Percentiles rank a stretch among this genome's conserved stretches.
Conservation (phyloP, 1,140 invertebrate species). For the Scylla paramamosain region DNA sequence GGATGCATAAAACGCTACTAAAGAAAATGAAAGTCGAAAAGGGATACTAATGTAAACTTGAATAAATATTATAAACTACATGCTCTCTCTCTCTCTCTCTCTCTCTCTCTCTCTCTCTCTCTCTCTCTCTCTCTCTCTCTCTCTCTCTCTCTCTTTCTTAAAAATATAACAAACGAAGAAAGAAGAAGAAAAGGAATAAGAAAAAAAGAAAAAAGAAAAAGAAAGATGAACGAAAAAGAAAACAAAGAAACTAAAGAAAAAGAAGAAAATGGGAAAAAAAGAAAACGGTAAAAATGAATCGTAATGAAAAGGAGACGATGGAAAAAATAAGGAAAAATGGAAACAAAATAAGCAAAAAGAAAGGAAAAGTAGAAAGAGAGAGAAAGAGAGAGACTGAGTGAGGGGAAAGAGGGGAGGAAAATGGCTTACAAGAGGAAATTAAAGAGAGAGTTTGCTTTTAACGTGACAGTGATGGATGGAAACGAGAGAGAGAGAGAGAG, state of each 20-base stretch:
- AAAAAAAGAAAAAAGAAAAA: too few species aligned
- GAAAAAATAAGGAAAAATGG: neutral
- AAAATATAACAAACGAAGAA: too few species aligned
- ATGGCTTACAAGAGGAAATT: neutral
- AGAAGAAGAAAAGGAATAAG: too few species aligned
- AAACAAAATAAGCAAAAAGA: neutral
- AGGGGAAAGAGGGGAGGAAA: neutral
- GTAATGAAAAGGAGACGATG: neutral
- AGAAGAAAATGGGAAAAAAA: too few species aligned
- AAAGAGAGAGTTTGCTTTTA: neutral
- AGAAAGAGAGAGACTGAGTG: neutral
- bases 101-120: neutral
- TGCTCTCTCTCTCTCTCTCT: neutral
- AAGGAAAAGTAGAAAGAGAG: neutral
- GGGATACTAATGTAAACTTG: too few species aligned
- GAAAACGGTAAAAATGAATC: neutral
- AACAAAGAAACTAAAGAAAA: too few species aligned
- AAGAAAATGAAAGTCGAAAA: too few species aligned
- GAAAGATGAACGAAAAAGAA: too few species aligned
- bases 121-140: conserved; percentile 8
- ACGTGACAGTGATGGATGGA: neutral
- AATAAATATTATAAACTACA: too few species aligned
- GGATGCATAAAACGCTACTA: too few species aligned
- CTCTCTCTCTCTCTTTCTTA: conserved; percentile 16
- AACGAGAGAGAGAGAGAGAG: conserved; percentile 32